phyloP scores from a whole-genome alignment of 2,113 vertebrate genomes.

The Andinoacara biseriatus region DNA sequence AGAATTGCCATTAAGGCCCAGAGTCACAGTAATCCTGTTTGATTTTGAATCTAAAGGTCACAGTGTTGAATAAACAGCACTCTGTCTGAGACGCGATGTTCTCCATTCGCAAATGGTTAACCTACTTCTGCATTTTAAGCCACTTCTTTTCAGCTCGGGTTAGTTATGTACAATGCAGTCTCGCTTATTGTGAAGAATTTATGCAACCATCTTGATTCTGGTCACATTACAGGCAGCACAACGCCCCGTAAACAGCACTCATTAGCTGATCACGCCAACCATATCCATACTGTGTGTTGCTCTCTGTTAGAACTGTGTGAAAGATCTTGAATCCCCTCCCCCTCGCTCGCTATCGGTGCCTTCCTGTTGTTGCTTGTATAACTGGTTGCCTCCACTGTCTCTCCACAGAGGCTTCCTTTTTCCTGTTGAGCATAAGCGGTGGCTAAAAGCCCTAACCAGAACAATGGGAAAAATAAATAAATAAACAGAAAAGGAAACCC shows the following conservation, averaged over 20 bases:
- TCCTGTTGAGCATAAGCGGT: constrained; percentile 49
- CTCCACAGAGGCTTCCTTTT: constrained; percentile 40
- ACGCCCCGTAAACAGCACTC: not conserved
- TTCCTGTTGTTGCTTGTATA: constrained; percentile 58
- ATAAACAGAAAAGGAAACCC: not conserved
- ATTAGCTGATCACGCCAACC: not conserved
- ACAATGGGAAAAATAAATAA: not conserved
- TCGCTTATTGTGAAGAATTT: not conserved
- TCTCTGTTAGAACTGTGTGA: constrained; percentile 11
- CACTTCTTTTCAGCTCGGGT: not conserved
- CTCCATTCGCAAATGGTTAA: not conserved
- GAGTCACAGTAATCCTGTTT: constrained; percentile 2
- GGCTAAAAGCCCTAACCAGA: constrained; percentile 24
- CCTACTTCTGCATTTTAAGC: not conserved
- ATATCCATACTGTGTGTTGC: not conserved
- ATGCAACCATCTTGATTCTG: not conserved
- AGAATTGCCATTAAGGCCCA: not conserved
- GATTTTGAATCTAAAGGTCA: constrained; percentile 42
- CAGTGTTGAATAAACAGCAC: constrained; percentile 10
- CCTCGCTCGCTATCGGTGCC: not conserved
- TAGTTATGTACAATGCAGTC: not conserved
- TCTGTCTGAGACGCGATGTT: not conserved
- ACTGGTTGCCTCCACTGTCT: constrained; percentile 28
- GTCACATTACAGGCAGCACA: not conserved
- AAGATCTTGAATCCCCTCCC: constrained; percentile 20